Conservation (phyloP, 2,888 invertebrate genomes). For the Yponomeuta malinellus region DNA sequence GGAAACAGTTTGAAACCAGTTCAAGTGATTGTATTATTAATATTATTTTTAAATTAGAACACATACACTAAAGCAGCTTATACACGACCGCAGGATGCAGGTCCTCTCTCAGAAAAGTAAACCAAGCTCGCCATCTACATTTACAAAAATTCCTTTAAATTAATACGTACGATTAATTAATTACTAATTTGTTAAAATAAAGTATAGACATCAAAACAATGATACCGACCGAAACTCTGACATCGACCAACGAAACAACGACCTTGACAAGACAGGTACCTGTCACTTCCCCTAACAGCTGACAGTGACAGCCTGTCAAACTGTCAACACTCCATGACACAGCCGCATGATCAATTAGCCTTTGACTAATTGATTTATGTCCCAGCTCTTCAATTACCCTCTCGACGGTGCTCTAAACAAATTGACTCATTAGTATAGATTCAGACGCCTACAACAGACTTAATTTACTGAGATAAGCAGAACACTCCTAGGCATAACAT, state of each 20-base stretch:
- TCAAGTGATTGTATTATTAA: too few relatives aligned
- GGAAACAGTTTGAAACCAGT: too few relatives aligned
- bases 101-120: too few relatives aligned
- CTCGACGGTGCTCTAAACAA: slow-evolving; percentile 6
- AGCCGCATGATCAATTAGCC: slow-evolving; percentile 38
- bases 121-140: too few relatives aligned
- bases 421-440: slow-evolving; percentile 7
- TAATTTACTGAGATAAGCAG: neutral
- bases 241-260: neutral
- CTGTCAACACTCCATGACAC: slow-evolving; percentile 44
- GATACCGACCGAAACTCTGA: neutral
- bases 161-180: too few relatives aligned
- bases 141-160: too few relatives aligned
- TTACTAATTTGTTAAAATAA: too few relatives aligned
- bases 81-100: too few relatives aligned
- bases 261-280: slow-evolving; percentile 3
- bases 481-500: too few relatives aligned
- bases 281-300: slow-evolving; percentile 31
- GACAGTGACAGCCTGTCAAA: slow-evolving; percentile 42
- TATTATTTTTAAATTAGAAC: too few relatives aligned
- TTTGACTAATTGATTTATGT: slow-evolving; percentile 45
- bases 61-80: too few relatives aligned
- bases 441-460: neutral
- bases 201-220: too few relatives aligned
- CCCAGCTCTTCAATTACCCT: slow-evolving; percentile 18